Evolutionary conservation across 2,113 vertebrate genomes (phyloP), one percentile per base, ranked within the genome.

Genomic region (Heterocephalus glaber): DNA sequence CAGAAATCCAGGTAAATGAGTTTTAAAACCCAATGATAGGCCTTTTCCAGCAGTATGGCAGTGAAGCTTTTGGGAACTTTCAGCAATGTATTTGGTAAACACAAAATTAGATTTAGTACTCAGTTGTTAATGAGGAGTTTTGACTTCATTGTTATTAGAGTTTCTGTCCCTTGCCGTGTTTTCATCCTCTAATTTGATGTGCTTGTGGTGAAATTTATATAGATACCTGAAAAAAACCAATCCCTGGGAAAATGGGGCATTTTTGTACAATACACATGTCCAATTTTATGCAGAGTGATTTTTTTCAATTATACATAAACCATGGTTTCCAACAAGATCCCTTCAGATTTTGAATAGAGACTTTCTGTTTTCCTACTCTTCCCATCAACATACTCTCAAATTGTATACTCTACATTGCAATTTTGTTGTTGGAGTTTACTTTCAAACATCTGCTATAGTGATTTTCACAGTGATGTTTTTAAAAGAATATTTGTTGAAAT

Each of bases 291-390:
- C 83, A 94, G 65, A 92, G 60, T 92, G 85, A 91, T 92, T 96
- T 93, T 96, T 92, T 91, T 95, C 93, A 96, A 90, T 95, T 93
- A 85, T 83, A 81, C 41, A 16, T 92, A 89, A 96, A 84, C 63
- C 80, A 65, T 86, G 19, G 72, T 96, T 97, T 85, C 86, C 77
- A 94, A 76, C 44, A 47, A n/a, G 58, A 80, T 95, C 28, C 74
- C 68, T 94, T 98, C 76, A 79, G 89, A 83, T 96, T 98, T 96
- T 95, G 86, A 97, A 93, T 54, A 96, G 80, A n/a, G 30, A 90
- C 41, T 80, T 97, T 86, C 63, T 96, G 49, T 92, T 96, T 96
- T 89, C 60, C 30, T 35, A 85, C 22, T 89, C 60, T 4, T 95
- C 88, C 63, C 70, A 90, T 92, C 92, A 92, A 90, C 86, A 3